A percentile compares a stretch with the other conserved stretches of the same genome.
phyloP scores from a whole-genome alignment of 2,113 vertebrate genomes.

The Mystacornis crossleyi region DNA sequence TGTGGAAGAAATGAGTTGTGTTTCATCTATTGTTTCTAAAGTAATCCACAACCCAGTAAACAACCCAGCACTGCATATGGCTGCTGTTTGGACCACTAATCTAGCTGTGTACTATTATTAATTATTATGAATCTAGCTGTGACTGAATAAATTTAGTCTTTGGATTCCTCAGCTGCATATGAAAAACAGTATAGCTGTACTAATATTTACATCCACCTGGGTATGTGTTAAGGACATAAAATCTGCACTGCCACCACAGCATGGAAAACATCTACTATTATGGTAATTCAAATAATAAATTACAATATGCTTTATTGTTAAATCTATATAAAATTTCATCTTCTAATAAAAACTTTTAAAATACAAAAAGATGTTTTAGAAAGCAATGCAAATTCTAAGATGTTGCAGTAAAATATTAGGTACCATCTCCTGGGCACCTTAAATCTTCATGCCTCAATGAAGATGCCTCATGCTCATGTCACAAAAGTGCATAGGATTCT shows the following conservation, averaged over 20 bases:
- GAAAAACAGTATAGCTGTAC: neutral
- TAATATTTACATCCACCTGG: conserved; percentile 26
- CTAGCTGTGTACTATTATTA: neutral
- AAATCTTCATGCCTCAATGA: neutral
- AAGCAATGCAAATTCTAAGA: neutral
- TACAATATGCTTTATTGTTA: neutral
- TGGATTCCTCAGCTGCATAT: neutral
- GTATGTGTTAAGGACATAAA: conserved; percentile 20
- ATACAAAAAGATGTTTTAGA: neutral
- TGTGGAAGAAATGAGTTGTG: neutral
- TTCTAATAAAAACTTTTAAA: neutral
- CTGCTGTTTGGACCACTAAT: neutral
- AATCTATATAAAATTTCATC: neutral
- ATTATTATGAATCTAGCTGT: neutral
- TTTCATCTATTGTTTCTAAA: neutral
- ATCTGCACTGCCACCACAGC: neutral
- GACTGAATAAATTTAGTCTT: conserved; percentile 3
- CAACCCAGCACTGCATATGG: neutral
- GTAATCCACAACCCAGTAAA: neutral
- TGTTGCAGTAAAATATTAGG: neutral
- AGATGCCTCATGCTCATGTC: neutral
- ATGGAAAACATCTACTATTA: conserved; percentile 4
- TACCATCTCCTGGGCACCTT: neutral
- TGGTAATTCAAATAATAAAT: neutral
- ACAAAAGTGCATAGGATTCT: neutral